Evolutionary conservation across 92 coral and sea anemone genomes (phyloP).

Genomic region (Pocillopora meandrina): DNA sequence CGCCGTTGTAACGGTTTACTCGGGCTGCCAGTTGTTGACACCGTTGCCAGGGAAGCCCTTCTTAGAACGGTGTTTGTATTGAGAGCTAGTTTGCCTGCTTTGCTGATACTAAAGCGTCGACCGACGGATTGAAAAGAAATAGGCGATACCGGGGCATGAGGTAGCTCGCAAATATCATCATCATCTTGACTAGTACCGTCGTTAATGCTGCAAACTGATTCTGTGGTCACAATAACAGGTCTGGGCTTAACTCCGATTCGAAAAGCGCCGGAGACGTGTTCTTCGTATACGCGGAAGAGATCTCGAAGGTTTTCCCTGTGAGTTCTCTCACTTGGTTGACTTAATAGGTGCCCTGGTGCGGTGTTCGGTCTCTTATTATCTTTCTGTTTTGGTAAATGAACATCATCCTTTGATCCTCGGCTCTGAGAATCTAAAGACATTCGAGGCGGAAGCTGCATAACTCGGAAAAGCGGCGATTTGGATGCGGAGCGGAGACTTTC

Average conservation of each 20-base stretch:
- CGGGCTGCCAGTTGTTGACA: conserved; percentile 2
- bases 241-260: conserved; percentile 72
- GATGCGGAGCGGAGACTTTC: conserved; percentile 72
- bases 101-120: conserved; percentile 71
- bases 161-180: conserved; percentile 45
- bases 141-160: conserved; percentile 37
- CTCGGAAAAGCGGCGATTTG: conserved; percentile 65
- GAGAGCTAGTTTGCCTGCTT: conserved; percentile 43
- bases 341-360: conserved; percentile 57
- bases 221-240: conserved; percentile 40
- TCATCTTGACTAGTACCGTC: conserved; percentile 37
- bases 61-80: conserved; percentile 50
- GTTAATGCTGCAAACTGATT: conserved; percentile 33
- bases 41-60: conserved; percentile 74
- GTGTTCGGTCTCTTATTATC: conserved; percentile 53
- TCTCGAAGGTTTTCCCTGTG: conserved; percentile 64
- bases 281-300: conserved; percentile 70
- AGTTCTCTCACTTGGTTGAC: conserved; percentile 25
- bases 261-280: conserved; percentile 62
- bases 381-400: conserved; percentile 14
- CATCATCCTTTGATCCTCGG: conserved; percentile 11
- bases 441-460: conserved; percentile 53
- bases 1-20: conserved; percentile 44
- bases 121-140: conserved; percentile 5
- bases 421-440: conserved; percentile 21